phyloP scores from a whole-genome alignment of 2,888 invertebrate genomes.

The Diploptera punctata region DNA sequence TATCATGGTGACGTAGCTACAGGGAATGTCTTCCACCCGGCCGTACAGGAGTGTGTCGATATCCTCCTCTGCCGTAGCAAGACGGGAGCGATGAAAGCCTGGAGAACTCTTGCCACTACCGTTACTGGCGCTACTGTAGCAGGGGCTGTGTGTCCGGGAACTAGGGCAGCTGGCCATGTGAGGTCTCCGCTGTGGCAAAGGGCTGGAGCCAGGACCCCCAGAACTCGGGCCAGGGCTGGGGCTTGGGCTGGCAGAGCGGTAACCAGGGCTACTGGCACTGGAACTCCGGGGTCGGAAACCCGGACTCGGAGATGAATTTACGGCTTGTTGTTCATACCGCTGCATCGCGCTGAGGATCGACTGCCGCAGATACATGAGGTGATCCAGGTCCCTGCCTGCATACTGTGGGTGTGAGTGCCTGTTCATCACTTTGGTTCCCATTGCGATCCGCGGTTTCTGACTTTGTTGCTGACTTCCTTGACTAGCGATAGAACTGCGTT shows the following conservation, averaged over 20 bases:
- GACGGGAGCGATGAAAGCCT: constrained; percentile 39
- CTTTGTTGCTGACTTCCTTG: constrained; percentile 41
- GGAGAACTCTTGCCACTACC: constrained; percentile 44
- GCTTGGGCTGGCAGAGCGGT: constrained; percentile 31
- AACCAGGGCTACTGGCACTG: constrained; percentile 43
- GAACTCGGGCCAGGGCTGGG: constrained; percentile 16
- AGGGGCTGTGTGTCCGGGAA: constrained; percentile 44
- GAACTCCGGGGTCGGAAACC: constrained; percentile 43
- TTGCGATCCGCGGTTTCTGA: constrained; percentile 49
- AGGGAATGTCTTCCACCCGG: constrained; percentile 40
- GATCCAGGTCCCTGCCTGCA: constrained; percentile 46
- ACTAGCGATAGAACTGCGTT: constrained; percentile 45
- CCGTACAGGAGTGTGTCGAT: constrained; percentile 50
- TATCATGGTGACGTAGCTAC: constrained; percentile 43
- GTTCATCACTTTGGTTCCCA: constrained; percentile 50
- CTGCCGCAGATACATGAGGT: constrained; percentile 49
- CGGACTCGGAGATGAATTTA: constrained; percentile 31
- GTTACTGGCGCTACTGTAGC: constrained; percentile 43
- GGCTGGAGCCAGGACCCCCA: constrained; percentile 40
- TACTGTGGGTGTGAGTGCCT: constrained; percentile 43
- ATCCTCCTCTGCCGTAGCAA: constrained; percentile 47
- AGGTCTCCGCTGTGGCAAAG: constrained; percentile 39
- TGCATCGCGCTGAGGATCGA: constrained; percentile 49
- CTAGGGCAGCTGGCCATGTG: constrained; percentile 42
- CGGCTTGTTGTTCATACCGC: constrained; percentile 46